Percentiles rank a stretch among this genome's conserved stretches.
Conservation (phyloP, 2,113 vertebrate species). For the Rynchops niger region DNA sequence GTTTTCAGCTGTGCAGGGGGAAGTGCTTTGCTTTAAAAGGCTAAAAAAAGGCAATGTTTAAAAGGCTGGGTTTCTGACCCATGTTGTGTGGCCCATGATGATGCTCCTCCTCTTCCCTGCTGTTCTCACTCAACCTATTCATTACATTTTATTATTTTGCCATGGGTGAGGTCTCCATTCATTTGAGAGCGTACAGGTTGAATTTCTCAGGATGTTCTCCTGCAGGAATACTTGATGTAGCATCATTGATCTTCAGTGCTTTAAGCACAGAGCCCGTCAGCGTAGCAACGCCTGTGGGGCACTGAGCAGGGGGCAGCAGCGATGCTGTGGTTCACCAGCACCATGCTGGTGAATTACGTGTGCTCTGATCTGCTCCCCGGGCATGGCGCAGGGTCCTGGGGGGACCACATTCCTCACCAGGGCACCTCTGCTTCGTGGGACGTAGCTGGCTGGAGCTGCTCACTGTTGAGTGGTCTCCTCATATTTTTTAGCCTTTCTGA, state of each 20-base stretch:
- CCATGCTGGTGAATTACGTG: not conserved
- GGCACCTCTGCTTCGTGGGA: not conserved
- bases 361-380: not conserved
- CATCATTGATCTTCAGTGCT: not conserved
- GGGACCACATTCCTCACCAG: not conserved
- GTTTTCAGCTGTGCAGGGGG: not conserved
- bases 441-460: not conserved
- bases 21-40: constrained; percentile 1
- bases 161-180: not conserved
- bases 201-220: not conserved
- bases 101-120: not conserved
- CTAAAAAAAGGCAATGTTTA: not conserved
- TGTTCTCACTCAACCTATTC: not conserved
- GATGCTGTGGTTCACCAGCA: rapidly evolving
- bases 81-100: not conserved
- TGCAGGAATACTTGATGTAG: not conserved
- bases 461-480: not conserved
- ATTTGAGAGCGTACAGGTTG: not conserved
- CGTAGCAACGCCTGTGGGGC: rapidly evolving
- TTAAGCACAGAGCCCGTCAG: rapidly evolving
- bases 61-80: not conserved
- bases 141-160: not conserved
- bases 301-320: not conserved
- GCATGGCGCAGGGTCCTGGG: rapidly evolving
- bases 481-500: not conserved